These are phyloP conservation scores for Orius laevigatus DNA, from an alignment of 1,140 invertebrate species.

Conservation along the genomic window DNA sequence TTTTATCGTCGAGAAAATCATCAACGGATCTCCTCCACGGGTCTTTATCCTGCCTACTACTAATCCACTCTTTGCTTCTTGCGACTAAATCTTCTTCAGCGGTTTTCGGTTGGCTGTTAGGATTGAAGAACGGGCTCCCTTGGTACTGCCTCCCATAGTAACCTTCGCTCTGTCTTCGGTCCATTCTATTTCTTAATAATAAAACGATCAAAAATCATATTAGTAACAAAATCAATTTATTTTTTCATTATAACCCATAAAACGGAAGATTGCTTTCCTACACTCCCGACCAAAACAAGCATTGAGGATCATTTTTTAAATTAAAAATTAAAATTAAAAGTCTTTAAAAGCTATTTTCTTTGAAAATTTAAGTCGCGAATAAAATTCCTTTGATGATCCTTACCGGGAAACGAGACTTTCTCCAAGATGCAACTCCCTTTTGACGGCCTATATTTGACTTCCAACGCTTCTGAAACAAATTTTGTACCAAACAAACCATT, in stretches of 20 bases:
- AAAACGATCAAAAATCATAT: constrained; percentile 19
- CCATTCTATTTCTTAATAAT: constrained; percentile 19
- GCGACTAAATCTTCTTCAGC: constrained; percentile 26
- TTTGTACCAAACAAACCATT: background rate
- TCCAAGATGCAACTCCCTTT: background rate
- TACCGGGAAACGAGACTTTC: background rate
- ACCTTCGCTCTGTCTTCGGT: constrained; percentile 15
- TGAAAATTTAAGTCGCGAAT: background rate
- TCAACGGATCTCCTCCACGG: constrained; percentile 17
- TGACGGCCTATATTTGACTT: background rate
- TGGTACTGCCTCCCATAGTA: constrained; percentile 6
- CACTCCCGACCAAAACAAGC: background rate
- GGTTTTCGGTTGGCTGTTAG: constrained; percentile 26
- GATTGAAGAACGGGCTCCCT: constrained; percentile 21
- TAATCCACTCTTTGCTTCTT: constrained; percentile 24
- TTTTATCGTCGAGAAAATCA: constrained; percentile 27
- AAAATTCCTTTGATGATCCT: background rate
- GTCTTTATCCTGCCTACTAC: constrained; percentile 14
- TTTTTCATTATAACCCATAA: background rate
- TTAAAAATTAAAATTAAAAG: background rate
- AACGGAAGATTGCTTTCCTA: background rate
- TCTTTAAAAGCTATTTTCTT: background rate
- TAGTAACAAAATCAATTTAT: constrained; percentile 6
- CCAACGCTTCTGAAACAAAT: background rate
- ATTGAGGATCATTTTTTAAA: background rate